Percentiles rank a stretch among this genome's conserved stretches.
Conservation (phyloP, 2,888 invertebrate species). For the Rhaphigaster nebulosa region DNA sequence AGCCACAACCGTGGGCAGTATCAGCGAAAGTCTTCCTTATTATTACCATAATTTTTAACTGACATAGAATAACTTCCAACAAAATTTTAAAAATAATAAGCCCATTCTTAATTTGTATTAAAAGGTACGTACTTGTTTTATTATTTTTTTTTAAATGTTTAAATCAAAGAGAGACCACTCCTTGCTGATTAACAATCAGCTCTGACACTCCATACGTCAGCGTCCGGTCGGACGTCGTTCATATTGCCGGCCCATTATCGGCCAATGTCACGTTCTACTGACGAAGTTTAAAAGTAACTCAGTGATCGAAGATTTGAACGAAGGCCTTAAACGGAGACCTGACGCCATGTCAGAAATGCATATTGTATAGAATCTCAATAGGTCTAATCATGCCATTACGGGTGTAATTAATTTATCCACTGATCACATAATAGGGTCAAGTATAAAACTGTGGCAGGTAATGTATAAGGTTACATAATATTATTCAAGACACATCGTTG, state of each 20-base stretch:
- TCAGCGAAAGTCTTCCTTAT: too few relatives aligned
- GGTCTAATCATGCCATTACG: background rate
- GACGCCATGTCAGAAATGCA: background rate
- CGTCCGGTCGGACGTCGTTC: constrained; percentile 1
- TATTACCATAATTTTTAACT: too few relatives aligned
- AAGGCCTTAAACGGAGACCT: background rate
- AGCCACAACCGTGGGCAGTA: too few relatives aligned
- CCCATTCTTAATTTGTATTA: too few relatives aligned
- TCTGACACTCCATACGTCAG: background rate
- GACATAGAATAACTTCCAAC: too few relatives aligned
- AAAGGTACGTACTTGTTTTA: too few relatives aligned
- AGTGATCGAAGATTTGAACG: background rate
- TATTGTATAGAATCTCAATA: background rate
- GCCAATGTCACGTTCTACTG: background rate
- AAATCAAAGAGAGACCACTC: background rate
- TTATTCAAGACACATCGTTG: background rate
- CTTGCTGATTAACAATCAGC: background rate
- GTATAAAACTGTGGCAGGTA: background rate
- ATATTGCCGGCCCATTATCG: background rate
- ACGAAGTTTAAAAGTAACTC: background rate
- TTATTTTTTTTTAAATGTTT: too few relatives aligned
- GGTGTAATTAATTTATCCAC: background rate
- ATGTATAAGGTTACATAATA: background rate
- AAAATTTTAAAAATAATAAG: too few relatives aligned
- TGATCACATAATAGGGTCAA: background rate